Conservation (phyloP, 1,140 invertebrate species). For the Rhizoglyphus robini region DNA sequence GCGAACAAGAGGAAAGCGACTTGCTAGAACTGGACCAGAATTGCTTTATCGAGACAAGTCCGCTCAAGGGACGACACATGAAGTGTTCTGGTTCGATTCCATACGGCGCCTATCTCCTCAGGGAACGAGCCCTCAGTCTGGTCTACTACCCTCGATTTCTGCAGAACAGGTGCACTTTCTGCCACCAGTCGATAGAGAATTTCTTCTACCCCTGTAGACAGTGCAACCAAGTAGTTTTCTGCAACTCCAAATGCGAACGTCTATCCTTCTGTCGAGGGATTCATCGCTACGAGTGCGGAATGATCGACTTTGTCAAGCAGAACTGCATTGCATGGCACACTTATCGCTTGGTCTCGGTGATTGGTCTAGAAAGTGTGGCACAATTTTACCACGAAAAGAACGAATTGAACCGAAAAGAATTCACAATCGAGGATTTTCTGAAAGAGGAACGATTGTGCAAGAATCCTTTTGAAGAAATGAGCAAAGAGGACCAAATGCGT, state of each 20-base stretch:
- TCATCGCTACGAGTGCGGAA: background rate
- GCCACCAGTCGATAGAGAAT: background rate
- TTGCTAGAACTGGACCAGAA: background rate
- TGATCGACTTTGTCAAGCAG: background rate
- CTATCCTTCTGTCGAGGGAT: background rate
- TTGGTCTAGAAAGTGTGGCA: background rate
- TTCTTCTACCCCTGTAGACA: background rate
- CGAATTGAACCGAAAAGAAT: background rate
- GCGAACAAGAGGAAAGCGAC: background rate
- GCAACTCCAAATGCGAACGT: background rate
- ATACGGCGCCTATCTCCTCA: background rate
- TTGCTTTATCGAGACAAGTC: background rate
- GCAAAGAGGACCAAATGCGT: background rate
- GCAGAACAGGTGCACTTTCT: background rate
- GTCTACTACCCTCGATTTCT: background rate
- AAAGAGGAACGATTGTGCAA: background rate
- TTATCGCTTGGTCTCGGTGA: background rate
- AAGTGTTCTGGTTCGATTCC: background rate
- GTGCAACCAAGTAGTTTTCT: background rate
- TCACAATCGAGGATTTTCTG: background rate
- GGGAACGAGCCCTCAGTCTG: background rate
- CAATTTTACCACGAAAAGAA: background rate
- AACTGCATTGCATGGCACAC: background rate
- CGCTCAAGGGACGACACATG: background rate
- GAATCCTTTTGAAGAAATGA: background rate